Conservation (phyloP, 1,140 invertebrate genomes). For the Bombus terrestris region DNA sequence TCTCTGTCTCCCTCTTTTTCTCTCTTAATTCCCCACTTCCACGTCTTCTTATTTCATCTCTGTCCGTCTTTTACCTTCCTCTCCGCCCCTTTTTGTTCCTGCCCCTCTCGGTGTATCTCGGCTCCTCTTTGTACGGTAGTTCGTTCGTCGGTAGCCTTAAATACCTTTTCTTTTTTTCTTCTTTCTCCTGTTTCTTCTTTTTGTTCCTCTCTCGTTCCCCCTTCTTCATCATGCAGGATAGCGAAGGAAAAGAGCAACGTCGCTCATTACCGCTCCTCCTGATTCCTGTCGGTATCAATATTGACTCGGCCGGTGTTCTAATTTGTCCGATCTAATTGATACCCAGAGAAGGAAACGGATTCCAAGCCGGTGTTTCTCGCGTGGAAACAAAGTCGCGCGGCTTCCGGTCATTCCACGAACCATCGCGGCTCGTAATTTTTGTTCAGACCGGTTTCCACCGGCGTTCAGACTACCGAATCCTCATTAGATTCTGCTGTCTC, state of each 20-base stretch:
- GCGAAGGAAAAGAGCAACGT: not conserved
- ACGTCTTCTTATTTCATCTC: slow-evolving; percentile 48
- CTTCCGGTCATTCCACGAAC: slow-evolving; percentile 38
- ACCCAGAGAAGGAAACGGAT: slow-evolving; percentile 6
- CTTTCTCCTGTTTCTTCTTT: not conserved
- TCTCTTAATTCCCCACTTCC: slow-evolving; percentile 40
- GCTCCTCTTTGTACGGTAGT: slow-evolving; percentile 57
- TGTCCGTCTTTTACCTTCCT: slow-evolving; percentile 13
- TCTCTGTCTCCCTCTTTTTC: slow-evolving; percentile 32
- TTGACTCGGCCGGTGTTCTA: slow-evolving; percentile 27
- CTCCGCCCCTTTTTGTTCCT: slow-evolving; percentile 35
- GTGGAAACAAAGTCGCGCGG: slow-evolving; percentile 19
- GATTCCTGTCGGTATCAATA: slow-evolving; percentile 14
- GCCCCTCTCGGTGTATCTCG: slow-evolving; percentile 33
- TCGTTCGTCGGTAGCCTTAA: slow-evolving; percentile 56
- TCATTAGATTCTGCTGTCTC: not conserved
- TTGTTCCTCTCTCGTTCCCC: slow-evolving; percentile 7
- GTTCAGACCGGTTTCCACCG: slow-evolving; percentile 16
- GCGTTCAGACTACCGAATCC: not conserved
- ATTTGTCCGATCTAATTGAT: slow-evolving; percentile 46
- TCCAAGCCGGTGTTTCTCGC: not conserved
- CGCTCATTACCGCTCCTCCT: slow-evolving; percentile 5
- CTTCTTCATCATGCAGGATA: not conserved
- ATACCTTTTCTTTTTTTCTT: slow-evolving; percentile 10
- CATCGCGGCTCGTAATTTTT: not conserved